These are phyloP conservation scores for Crypturellus undulatus DNA, from an alignment of 2,113 vertebrate genomes.

Conservation along the genomic window DNA sequence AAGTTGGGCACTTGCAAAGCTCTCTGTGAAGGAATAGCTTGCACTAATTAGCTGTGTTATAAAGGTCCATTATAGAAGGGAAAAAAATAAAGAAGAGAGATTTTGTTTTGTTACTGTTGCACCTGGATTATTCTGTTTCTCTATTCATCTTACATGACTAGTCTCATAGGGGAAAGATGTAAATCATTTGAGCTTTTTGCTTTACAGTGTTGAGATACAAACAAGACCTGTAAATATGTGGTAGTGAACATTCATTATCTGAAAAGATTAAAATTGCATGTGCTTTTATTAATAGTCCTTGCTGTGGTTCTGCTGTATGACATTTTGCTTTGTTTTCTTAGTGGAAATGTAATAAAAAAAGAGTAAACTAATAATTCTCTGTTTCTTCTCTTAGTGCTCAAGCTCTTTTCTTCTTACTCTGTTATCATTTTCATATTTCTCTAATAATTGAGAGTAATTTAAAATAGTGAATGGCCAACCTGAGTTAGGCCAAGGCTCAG, in stretches of 20 bases:
- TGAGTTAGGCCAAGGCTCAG: neutral
- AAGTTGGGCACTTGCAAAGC: slow-evolving; percentile 32
- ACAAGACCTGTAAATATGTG: neutral
- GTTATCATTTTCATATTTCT: neutral
- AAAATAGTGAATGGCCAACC: neutral
- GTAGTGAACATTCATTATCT: neutral
- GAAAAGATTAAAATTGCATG: neutral
- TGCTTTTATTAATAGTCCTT: neutral
- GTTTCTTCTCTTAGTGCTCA: neutral
- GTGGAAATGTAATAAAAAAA: neutral
- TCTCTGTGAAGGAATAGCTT: neutral
- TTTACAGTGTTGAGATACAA: neutral
- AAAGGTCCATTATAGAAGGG: neutral
- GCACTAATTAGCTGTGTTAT: neutral
- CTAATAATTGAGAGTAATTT: neutral
- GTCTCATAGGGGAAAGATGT: neutral
- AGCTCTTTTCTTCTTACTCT: neutral
- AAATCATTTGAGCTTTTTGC: neutral
- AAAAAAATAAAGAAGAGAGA: neutral
- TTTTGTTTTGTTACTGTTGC: neutral
- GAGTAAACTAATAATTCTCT: neutral
- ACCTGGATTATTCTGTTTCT: neutral
- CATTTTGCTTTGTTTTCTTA: neutral
- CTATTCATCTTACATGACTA: neutral
- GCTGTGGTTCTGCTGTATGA: neutral